Percentiles rank a stretch among this genome's conserved stretches.
These are phyloP conservation scores for Cheilosia variabilis DNA, from an alignment of 2,888 invertebrate genomes.

Conservation along the genomic window DNA sequence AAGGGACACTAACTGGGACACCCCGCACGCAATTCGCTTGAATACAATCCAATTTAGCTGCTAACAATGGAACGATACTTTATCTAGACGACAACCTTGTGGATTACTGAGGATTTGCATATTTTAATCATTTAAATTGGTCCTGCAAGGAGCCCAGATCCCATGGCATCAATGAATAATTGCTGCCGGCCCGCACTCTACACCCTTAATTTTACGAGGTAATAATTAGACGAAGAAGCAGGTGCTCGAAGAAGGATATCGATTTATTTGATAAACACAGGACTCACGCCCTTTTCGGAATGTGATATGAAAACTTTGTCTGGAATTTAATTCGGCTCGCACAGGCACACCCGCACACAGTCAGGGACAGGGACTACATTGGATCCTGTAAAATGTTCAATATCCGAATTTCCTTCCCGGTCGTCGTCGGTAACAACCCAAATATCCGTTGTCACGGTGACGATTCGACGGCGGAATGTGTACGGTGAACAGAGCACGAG, in stretches of 20 bases:
- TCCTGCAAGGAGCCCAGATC: conserved; percentile 59
- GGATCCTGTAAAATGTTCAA: conserved; percentile 63
- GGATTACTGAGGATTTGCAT: conserved; percentile 73
- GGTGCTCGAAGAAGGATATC: conserved; percentile 59
- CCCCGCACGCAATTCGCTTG: neutral
- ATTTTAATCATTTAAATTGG: conserved; percentile 73
- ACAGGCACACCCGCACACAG: conserved; percentile 6
- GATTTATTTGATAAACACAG: conserved; percentile 60
- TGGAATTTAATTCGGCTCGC: conserved; percentile 47
- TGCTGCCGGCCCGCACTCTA: conserved; percentile 44
- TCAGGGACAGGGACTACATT: conserved; percentile 9
- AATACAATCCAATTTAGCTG: conserved; percentile 70
- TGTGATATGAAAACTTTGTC: conserved; percentile 66
- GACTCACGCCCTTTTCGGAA: conserved; percentile 18
- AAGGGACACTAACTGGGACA: conserved; percentile 12
- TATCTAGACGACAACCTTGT: conserved; percentile 69
- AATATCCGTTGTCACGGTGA: conserved; percentile 65
- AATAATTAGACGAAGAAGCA: conserved; percentile 70
- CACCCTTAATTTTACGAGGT: conserved; percentile 66
- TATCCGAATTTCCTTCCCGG: conserved; percentile 66
- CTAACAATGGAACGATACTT: conserved; percentile 66
- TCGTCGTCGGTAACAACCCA: conserved; percentile 66
- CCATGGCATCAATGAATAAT: conserved; percentile 71
- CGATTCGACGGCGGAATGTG: conserved; percentile 46
- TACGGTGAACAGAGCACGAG: neutral